A percentile compares a stretch with the other conserved stretches of the same genome.
These are phyloP conservation scores for Trachelus stipa DNA, from an alignment of 2,888 invertebrate species.

Conservation along the genomic window DNA sequence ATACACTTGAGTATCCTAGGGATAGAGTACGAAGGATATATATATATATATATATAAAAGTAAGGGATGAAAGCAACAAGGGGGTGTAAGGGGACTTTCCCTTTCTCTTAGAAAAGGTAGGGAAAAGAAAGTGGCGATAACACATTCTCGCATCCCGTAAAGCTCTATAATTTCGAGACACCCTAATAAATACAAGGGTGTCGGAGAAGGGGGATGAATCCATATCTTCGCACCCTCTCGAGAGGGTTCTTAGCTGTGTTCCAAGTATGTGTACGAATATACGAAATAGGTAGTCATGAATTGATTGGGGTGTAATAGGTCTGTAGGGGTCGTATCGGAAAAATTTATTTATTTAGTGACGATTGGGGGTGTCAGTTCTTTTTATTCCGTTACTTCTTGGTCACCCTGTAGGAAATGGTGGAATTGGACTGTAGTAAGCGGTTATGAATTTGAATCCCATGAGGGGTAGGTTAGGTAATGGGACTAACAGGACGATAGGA, in stretches of 20 bases:
- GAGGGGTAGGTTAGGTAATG: no score
- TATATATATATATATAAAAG: neutral
- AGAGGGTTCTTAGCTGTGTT: neutral
- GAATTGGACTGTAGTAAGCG: neutral
- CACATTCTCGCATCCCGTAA: neutral
- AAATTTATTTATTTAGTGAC: constrained; percentile 25
- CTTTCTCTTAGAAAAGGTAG: neutral
- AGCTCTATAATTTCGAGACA: neutral
- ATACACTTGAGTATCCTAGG: neutral
- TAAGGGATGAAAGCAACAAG: neutral
- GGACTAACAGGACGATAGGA: no score
- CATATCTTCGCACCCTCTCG: neutral
- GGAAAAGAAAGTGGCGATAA: neutral
- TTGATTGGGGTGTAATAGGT: neutral
- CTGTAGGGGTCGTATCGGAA: neutral
- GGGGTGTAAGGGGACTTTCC: neutral
- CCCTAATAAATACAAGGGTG: neutral
- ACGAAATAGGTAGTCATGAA: neutral
- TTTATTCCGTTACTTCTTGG: neutral
- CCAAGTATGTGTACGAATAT: neutral
- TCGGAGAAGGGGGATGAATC: neutral
- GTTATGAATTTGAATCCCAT: no score
- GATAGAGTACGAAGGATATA: neutral
- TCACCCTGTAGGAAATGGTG: neutral
- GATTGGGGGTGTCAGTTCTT: neutral